phyloP scores from a whole-genome alignment of 92 coral and sea anemone species.

The Actinernus sp. region DNA sequence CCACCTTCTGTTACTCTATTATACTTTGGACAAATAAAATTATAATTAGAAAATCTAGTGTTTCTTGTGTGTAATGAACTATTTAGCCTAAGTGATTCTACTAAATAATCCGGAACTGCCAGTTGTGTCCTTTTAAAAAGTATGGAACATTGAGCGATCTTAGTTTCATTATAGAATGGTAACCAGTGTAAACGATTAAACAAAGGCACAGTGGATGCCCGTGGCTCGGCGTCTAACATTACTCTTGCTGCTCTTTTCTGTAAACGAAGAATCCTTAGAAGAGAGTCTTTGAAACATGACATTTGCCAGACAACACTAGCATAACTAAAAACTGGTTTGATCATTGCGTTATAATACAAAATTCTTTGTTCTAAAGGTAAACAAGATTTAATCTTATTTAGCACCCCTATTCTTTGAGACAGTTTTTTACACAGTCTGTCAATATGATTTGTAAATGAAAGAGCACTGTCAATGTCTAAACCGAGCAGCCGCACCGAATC shows the following conservation, averaged over 20 bases:
- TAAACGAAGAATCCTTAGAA: conserved; percentile 12
- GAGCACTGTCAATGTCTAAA: background rate
- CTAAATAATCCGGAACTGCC: conserved; percentile 1
- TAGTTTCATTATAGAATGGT: conserved; percentile 26
- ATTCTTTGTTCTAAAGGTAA: conserved; percentile 18
- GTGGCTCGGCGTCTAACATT: conserved; percentile 36
- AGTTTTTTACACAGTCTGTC: conserved; percentile 1
- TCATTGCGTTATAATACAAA: conserved; percentile 9
- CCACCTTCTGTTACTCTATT: background rate
- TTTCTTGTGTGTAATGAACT: background rate
- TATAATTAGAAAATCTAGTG: conserved; percentile 4
- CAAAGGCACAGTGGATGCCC: conserved; percentile 13
- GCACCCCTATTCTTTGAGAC: background rate
- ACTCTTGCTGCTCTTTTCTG: conserved; percentile 41
- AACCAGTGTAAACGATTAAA: conserved; percentile 25
- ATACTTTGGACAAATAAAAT: conserved; percentile 1
- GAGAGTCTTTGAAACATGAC: conserved; percentile 2
- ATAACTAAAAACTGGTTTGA: conserved; percentile 17
- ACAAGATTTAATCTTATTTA: conserved; percentile 1
- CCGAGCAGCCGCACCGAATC: conserved; percentile 2
- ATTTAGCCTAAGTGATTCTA: background rate
- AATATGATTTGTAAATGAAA: background rate
- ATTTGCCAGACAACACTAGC: conserved; percentile 33
- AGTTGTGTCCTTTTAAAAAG: background rate
- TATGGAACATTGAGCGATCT: conserved; percentile 9